Evolutionary conservation across 2,888 invertebrate genomes (phyloP), one percentile per base, ranked within the genome.

Genomic region (Callinectes sapidus): DNA sequence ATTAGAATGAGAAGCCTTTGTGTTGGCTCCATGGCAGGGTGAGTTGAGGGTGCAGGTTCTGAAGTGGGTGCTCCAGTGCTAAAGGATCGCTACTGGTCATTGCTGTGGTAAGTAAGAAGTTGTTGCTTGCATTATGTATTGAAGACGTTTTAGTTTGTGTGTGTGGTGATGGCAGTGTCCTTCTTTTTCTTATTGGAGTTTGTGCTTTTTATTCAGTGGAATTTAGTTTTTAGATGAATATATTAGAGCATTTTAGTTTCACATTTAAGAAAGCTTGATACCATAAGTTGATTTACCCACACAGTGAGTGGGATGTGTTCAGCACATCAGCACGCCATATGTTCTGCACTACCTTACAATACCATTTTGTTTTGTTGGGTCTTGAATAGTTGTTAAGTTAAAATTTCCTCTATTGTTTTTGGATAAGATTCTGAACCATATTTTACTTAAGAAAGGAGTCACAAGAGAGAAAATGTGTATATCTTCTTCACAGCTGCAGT

Each of bases 171-270:
- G n/a, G 14, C 18, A n/a, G 71, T 71, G 71, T 2, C 10, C 18
- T 48, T 71, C 28, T n/a, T 71, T 71, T 71, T 23, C 18, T 18
- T 71, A 1, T 5, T 71, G 28, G 39, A 32, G 35, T n/a, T 35
- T 35, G 42, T 35, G 23, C 35, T n/a, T 42, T 3, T 35, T 1
- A 85, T 85, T 85, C 6, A 35, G 18, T 85, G 85, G 85, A 35
- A 85, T 85, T 85, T 85, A 35, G 85, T 35, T 39, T 35, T 86
- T 86, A 42, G 5, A 35, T 86, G 5, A 86, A 86, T 86, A 32
- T 86, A 16, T 39, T 86, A 23, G 32, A 39, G 39, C n/a, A 39
- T 86, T 86, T 86, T 18, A 35, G 18, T 1, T 23, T 86, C 39
- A 86, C 5, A 35, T n/a, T 39, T 35, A 35, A 18, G 23, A 23